A percentile compares a stretch with the other conserved stretches of the same genome.
phyloP scores from a whole-genome alignment of 2,888 invertebrate genomes.

The Chorisops tibialis region DNA sequence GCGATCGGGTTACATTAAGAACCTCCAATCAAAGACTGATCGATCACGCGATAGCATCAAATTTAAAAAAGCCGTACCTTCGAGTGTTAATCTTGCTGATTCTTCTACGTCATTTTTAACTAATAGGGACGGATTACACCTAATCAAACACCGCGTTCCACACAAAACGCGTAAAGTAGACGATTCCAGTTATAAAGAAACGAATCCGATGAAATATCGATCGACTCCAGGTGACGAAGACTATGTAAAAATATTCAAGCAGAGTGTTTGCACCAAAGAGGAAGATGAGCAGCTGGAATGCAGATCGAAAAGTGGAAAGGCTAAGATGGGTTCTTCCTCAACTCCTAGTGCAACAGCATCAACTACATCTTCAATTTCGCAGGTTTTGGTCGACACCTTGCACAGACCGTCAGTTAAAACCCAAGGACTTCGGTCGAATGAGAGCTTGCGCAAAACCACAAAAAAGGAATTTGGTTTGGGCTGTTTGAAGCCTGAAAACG shows the following conservation, averaged over 20 bases:
- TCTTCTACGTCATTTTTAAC: too few species aligned
- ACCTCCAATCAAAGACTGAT: background rate
- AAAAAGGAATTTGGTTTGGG: background rate
- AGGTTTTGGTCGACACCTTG: background rate
- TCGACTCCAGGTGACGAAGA: background rate
- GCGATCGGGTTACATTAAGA: background rate
- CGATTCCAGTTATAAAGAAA: background rate
- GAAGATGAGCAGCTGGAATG: too few species aligned
- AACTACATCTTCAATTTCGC: background rate
- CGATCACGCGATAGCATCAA: background rate
- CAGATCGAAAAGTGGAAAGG: background rate
- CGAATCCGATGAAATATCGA: background rate
- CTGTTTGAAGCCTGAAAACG: constrained; percentile 16
- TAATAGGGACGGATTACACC: too few species aligned
- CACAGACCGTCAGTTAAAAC: background rate
- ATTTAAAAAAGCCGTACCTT: background rate
- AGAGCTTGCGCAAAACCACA: too few species aligned
- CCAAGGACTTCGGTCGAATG: too few species aligned
- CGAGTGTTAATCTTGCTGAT: too few species aligned
- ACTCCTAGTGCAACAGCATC: background rate
- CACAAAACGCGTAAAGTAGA: too few species aligned
- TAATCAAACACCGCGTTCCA: too few species aligned
- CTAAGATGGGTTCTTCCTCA: background rate
- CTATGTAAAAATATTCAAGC: background rate
- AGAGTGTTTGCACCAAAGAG: background rate